A percentile compares a stretch with the other conserved stretches of the same genome.
Evolutionary conservation across 2,113 vertebrate species (phyloP).

Genomic region (Euleptes europaea): DNA sequence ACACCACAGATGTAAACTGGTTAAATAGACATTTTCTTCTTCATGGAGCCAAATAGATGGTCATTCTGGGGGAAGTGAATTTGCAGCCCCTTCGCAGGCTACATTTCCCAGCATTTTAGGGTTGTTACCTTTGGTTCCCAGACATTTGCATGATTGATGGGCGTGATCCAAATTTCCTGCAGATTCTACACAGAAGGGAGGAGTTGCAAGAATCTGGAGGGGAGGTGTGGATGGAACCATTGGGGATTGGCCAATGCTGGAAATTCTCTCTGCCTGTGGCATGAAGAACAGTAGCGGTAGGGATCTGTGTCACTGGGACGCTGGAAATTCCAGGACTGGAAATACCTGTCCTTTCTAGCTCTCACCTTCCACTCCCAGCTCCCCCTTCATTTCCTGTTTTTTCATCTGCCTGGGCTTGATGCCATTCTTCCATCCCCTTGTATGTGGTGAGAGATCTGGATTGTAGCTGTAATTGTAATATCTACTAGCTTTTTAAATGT

Average conservation of each 20-base stretch:
- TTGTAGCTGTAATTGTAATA: background rate
- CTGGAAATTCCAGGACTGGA: background rate
- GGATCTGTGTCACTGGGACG: too few relatives aligned
- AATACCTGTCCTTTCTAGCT: background rate
- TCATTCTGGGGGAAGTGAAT: background rate
- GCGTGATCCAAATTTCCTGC: background rate
- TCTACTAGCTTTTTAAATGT: background rate
- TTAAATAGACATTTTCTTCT: background rate
- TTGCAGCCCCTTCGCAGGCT: background rate
- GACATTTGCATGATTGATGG: background rate
- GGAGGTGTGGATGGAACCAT: background rate
- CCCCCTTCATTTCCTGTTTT: background rate
- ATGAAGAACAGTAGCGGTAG: background rate
- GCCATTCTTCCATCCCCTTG: background rate
- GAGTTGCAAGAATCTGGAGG: background rate
- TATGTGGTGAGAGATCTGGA: too few relatives aligned
- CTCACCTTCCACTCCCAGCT: background rate
- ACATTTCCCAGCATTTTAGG: background rate
- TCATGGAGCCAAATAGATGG: background rate
- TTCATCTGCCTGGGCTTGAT: background rate
- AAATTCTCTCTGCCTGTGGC: background rate
- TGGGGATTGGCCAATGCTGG: background rate
- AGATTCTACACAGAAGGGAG: background rate
- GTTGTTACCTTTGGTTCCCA: background rate
- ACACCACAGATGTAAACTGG: background rate